Conservation (phyloP, 2,797 vertebrate genomes). For the Enteromius radiatus region DNA sequence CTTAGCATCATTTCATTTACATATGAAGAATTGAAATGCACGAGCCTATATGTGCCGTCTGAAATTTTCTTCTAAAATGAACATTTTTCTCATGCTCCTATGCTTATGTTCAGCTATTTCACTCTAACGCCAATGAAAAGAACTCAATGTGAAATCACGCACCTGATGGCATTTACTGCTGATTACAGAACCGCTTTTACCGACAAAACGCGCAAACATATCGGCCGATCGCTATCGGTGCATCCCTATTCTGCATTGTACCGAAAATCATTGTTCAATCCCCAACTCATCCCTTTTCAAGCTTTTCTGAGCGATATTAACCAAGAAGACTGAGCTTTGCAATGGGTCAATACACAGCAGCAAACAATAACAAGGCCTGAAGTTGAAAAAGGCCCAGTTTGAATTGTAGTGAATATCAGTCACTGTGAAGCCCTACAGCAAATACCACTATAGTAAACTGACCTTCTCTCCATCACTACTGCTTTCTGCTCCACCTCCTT, state of each 20-base stretch:
- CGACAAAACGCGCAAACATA: no score
- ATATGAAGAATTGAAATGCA: no score
- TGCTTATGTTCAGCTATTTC: no score
- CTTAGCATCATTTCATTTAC: not conserved
- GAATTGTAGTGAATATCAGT: not conserved
- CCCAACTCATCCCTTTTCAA: not conserved
- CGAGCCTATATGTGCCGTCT: no score
- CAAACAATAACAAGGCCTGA: not conserved
- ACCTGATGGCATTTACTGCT: no score
- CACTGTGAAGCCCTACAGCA: not conserved
- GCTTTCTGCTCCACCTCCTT: slow-evolving; percentile 73
- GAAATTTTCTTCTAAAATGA: no score
- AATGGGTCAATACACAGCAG: not conserved
- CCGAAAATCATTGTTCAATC: not conserved
- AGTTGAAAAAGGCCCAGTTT: not conserved
- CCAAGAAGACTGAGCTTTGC: not conserved
- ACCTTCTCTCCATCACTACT: slow-evolving; percentile 74
- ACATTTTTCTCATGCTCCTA: no score
- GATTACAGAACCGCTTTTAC: no score
- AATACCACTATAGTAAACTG: slow-evolving; percentile 44
- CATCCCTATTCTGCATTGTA: not conserved
- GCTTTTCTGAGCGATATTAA: not conserved
- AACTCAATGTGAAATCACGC: no score
- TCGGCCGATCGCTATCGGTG: no score
- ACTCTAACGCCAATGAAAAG: no score